Conservation (phyloP, 2,888 invertebrate genomes). For the Plebejus anna region DNA sequence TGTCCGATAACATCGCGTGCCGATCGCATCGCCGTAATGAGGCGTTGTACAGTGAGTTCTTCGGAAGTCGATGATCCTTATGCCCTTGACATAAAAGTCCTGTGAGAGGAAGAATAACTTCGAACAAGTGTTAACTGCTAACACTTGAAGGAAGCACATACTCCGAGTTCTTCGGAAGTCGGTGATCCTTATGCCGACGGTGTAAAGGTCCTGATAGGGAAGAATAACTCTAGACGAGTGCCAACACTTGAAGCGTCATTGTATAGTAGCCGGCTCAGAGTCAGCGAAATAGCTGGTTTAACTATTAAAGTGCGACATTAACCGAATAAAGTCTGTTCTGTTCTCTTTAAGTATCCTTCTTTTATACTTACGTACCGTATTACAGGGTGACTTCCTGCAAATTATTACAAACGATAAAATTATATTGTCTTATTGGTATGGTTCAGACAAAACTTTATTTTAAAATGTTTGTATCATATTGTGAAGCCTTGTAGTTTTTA, state of each 20-base stretch:
- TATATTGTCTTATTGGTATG: too few species aligned
- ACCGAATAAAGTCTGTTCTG: too few species aligned
- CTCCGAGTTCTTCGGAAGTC: not conserved
- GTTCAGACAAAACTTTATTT: too few species aligned
- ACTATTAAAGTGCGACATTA: too few species aligned
- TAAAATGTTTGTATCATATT: too few species aligned
- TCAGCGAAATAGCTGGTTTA: too few species aligned
- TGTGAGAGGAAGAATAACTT: not conserved
- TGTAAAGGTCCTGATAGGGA: not conserved
- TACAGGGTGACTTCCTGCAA: too few species aligned
- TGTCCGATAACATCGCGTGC: slow-evolving; percentile 56
- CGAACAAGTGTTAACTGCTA: not conserved
- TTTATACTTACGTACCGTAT: not conserved
- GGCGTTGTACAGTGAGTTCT: slow-evolving; percentile 38
- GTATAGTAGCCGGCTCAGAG: not conserved
- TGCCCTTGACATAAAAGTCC: not conserved
- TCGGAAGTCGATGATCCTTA: not conserved
- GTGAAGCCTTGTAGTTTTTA: not conserved
- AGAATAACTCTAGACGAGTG: not conserved
- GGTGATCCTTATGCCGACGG: not conserved
- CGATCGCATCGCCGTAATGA: slow-evolving; percentile 71
- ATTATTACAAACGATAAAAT: too few species aligned
- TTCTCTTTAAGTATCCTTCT: not conserved
- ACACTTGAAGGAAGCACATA: not conserved
- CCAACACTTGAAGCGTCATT: not conserved